Evolutionary conservation across 2,888 invertebrate genomes (phyloP).

Genomic region (Hypena proboscidalis): DNA sequence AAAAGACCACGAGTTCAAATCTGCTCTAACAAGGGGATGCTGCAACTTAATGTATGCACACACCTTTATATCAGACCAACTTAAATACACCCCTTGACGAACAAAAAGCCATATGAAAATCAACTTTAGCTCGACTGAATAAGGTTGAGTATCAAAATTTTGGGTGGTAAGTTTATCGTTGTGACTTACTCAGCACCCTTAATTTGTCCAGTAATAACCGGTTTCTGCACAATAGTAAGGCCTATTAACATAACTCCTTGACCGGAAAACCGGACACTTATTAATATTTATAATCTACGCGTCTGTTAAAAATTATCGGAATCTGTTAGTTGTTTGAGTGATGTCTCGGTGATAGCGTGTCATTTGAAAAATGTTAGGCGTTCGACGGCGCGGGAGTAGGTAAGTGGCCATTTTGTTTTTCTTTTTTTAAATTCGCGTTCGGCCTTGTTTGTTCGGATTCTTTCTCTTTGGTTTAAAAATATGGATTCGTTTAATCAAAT

Average conservation of each 20-base stretch:
- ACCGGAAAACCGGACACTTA: slow-evolving; percentile 74
- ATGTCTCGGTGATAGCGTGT: slow-evolving; percentile 48
- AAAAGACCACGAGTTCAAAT: slow-evolving; percentile 73
- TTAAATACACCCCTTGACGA: slow-evolving; percentile 17
- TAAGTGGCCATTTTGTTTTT: no score
- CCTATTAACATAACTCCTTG: slow-evolving; percentile 84
- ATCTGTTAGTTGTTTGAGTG: slow-evolving; percentile 58
- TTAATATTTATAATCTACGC: slow-evolving; percentile 76
- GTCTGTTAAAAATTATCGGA: slow-evolving; percentile 38
- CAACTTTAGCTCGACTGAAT: slow-evolving; percentile 37
- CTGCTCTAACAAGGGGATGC: slow-evolving; percentile 69
- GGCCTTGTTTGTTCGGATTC: no score
- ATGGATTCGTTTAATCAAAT: no score
- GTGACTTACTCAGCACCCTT: slow-evolving; percentile 71
- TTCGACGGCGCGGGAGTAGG: no score
- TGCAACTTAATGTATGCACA: slow-evolving; percentile 81
- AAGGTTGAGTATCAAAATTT: slow-evolving; percentile 12
- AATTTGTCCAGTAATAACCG: slow-evolving; percentile 74
- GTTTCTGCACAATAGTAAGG: slow-evolving; percentile 72
- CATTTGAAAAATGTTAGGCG: slow-evolving; percentile 20
- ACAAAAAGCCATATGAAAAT: slow-evolving; percentile 30
- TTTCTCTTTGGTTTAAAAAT: no score
- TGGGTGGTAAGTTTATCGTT: slow-evolving; percentile 11
- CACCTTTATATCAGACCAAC: slow-evolving; percentile 69
- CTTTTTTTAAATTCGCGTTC: no score